phyloP scores from a whole-genome alignment of 1,140 invertebrate species.

The Drosophila kanapiae region DNA sequence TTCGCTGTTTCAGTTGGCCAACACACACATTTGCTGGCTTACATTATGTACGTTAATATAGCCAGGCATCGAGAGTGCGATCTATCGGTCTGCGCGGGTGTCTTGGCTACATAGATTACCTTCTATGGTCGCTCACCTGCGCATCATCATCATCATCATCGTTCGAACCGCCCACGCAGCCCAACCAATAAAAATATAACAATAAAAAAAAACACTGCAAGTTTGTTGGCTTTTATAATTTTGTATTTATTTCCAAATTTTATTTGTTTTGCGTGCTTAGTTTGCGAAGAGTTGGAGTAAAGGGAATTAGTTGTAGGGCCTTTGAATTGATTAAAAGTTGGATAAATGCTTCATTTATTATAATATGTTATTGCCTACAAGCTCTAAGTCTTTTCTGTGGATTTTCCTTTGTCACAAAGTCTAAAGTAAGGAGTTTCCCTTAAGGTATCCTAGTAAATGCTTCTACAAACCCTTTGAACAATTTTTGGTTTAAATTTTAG shows the following conservation, averaged over 20 bases:
- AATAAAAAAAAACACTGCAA: conserved; percentile 36
- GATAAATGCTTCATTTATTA: background rate
- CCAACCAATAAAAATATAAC: conserved; percentile 26
- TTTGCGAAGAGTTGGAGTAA: background rate
- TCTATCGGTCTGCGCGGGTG: conserved; percentile 68
- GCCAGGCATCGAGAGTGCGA: conserved; percentile 34
- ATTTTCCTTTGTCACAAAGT: too few relatives aligned
- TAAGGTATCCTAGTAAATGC: background rate
- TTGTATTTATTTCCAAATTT: conserved; percentile 30
- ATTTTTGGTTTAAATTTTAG: fast-evolving
- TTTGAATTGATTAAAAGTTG: background rate
- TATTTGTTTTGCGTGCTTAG: conserved; percentile 13
- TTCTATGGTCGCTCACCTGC: conserved; percentile 79
- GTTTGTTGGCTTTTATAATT: conserved; percentile 62
- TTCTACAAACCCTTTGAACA: fast-evolving
- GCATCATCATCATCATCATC: conserved; percentile 54
- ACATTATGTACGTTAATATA: conserved; percentile 48
- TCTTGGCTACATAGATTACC: conserved; percentile 74
- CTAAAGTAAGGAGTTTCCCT: background rate
- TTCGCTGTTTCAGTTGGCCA: conserved; percentile 54
- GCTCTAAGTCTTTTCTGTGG: too few relatives aligned
- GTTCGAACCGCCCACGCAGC: conserved; percentile 51
- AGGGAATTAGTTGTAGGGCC: too few relatives aligned
- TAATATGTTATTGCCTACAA: too few relatives aligned
- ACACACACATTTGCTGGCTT: conserved; percentile 59